Base-by-base conservation (phyloP, 2,888 invertebrate genomes). In the Athripsodes cinereus region DNA sequence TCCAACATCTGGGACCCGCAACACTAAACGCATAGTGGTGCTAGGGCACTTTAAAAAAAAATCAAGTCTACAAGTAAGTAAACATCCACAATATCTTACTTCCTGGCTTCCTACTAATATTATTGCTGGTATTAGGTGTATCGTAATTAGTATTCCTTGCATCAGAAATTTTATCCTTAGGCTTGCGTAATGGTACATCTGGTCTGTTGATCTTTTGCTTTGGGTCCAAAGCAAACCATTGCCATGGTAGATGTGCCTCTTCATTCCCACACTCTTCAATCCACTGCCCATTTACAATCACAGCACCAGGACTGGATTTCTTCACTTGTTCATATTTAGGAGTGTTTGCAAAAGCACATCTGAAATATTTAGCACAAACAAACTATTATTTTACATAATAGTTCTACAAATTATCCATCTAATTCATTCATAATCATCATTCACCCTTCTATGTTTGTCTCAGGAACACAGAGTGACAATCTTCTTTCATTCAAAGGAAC, bases 311-410 rank as follows among this genome's bases (percentile, higher is more conserved):
- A 1, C 87, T 83, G 60, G 79, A 79, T 1, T 82, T 81, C 65
- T 79, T 80, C 1, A 88, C 88, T 72, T 87, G 83, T 53, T 82
- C 81, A 70, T 88, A 88, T 72, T 95, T 95, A 2, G 95, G 96
- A 3, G 95, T 95, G 71, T 90, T 90, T 3, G 82, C 76, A 74
- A 93, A 94, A 11, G 95, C 94, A 75, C 94, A 95, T 48, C 94
- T 93, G 72, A 5, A 65, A 58, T n/a, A n/a, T n/a, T n/a, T n/a
- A n/a, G n/a, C n/a, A n/a, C n/a, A n/a, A n/a, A n/a, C n/a, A n/a
- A n/a, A n/a, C n/a, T n/a, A n/a, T n/a, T n/a, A n/a, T n/a, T n/a
- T n/a, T n/a, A n/a, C n/a, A n/a, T n/a, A n/a, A n/a, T n/a, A n/a
- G n/a, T n/a, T n/a, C n/a, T n/a, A n/a, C n/a, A n/a, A n/a, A n/a